Evolutionary conservation across 1,140 invertebrate species (phyloP).

Genomic region (Leptestheria dahalacensis): DNA sequence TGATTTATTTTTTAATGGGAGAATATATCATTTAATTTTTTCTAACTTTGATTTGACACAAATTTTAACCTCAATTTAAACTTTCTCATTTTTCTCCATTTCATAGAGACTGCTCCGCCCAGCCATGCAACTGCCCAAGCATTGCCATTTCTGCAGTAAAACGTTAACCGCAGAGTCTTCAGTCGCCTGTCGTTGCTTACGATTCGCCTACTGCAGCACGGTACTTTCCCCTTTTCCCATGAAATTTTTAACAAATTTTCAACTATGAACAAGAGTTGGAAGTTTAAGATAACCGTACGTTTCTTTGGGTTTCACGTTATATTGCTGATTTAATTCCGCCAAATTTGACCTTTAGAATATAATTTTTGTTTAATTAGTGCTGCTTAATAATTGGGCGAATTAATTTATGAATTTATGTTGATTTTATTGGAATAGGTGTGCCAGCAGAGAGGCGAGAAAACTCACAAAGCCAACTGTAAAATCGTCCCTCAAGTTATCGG

Average conservation of each 20-base stretch:
- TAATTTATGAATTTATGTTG: constrained; percentile 12
- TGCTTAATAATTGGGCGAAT: not conserved
- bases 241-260: too few species aligned
- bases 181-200: constrained; percentile 30
- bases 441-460: constrained; percentile 30
- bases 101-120: not conserved
- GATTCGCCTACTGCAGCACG: constrained; percentile 32
- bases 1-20: too few species aligned
- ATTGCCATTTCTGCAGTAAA: not conserved
- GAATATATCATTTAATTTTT: too few species aligned
- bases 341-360: too few species aligned
- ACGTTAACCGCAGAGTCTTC: constrained; percentile 28
- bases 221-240: constrained; percentile 20
- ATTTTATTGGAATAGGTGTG: constrained; percentile 24
- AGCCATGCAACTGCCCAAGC: not conserved
- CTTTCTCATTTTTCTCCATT: too few species aligned
- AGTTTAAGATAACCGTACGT: too few species aligned
- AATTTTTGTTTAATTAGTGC: too few species aligned
- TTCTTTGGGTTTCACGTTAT: too few species aligned
- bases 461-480: constrained; percentile 27
- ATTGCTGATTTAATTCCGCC: too few species aligned
- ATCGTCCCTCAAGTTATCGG: constrained; percentile 29
- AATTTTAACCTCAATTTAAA: too few species aligned
- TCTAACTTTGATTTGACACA: too few species aligned
- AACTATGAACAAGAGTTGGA: too few species aligned